Conservation (phyloP, 2,113 vertebrate genomes). For the Lepidothrix coronata region DNA sequence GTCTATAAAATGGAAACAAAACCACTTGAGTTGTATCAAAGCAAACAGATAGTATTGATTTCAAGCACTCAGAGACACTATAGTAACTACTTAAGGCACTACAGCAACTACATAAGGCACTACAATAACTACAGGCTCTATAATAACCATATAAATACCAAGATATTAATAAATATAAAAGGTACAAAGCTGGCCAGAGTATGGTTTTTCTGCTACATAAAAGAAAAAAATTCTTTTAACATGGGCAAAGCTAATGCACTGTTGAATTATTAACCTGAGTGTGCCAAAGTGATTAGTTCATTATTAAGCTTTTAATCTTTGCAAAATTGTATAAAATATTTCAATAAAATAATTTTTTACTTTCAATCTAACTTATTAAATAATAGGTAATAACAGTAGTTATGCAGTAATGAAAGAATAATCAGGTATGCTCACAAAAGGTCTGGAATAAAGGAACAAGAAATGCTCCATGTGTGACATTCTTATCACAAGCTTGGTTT, state of each 20-base stretch:
- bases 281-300: not conserved
- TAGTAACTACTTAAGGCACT: not conserved
- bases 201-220: not conserved
- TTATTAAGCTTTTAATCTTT: not conserved
- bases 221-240: not conserved
- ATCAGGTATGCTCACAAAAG: not conserved
- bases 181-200: not conserved
- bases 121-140: not conserved
- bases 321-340: not conserved
- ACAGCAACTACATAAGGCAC: not conserved
- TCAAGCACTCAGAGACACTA: not conserved
- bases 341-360: not conserved
- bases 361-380: not conserved
- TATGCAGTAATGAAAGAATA: not conserved
- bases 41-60: not conserved
- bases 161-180: not conserved
- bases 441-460: not conserved
- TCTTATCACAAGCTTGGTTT: not conserved
- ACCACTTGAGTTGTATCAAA: not conserved
- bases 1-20: not conserved
- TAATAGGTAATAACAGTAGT: not conserved
- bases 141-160: not conserved
- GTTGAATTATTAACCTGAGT: slow-evolving; percentile 12
- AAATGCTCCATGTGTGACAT: not conserved
- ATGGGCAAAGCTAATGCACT: not conserved